phyloP scores from a whole-genome alignment of 2,888 invertebrate genomes.

The Pheosia tremula region DNA sequence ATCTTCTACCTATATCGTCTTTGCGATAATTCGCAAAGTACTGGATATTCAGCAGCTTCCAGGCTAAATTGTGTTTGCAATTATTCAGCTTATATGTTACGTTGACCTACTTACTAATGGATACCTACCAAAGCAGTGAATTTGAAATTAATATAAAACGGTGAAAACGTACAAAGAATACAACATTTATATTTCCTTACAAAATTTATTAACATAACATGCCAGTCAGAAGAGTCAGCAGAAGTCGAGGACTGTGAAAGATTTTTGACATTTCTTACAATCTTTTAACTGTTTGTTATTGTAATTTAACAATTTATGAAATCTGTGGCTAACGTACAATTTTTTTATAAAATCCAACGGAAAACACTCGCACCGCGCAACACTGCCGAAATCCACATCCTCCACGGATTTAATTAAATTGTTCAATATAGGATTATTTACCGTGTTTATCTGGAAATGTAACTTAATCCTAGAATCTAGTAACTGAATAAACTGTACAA shows the following conservation, averaged over 20 bases:
- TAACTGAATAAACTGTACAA: constrained; percentile 20
- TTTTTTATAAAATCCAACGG: constrained; percentile 22
- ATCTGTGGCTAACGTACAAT: constrained; percentile 20
- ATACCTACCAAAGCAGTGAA: too few species aligned
- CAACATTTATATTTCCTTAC: too few species aligned
- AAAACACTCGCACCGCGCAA: constrained; percentile 23
- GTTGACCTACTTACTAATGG: too few species aligned
- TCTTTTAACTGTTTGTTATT: constrained; percentile 18
- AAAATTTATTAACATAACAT: not conserved
- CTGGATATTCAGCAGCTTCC: too few species aligned
- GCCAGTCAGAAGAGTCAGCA: not conserved
- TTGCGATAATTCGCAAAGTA: not conserved
- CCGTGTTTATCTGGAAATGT: constrained; percentile 16
- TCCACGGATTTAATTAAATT: not conserved
- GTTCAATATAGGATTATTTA: not conserved
- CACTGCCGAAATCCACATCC: constrained; percentile 14
- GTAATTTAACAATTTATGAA: constrained; percentile 17
- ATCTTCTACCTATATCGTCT: not conserved
- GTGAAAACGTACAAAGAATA: too few species aligned
- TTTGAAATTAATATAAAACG: too few species aligned
- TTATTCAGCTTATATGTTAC: too few species aligned
- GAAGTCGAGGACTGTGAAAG: constrained; percentile 8
- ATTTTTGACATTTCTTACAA: not conserved
- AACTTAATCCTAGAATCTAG: constrained; percentile 21
- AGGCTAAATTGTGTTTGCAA: too few species aligned